These are phyloP conservation scores for Scyliorhinus canicula DNA, from an alignment of 2,797 vertebrate genomes.

Conservation along the genomic window DNA sequence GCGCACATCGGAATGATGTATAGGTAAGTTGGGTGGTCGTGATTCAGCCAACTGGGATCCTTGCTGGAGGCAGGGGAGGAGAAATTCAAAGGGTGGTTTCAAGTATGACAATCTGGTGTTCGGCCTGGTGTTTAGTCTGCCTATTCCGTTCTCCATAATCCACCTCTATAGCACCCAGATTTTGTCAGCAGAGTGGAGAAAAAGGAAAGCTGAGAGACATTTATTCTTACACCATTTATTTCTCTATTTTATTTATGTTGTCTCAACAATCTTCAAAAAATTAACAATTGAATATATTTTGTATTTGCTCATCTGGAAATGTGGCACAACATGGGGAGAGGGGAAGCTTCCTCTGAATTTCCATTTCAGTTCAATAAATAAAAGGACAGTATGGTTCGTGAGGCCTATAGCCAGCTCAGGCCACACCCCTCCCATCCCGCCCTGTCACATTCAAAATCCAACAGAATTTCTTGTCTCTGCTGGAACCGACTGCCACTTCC, in stretches of 20 bases:
- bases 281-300: not conserved
- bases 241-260: too few species aligned
- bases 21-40: not conserved
- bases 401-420: not conserved
- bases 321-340: too few species aligned
- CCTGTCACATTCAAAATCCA: not conserved
- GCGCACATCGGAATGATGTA: not conserved
- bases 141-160: not conserved
- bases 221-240: too few species aligned
- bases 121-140: too few species aligned
- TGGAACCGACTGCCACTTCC: not conserved
- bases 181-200: not conserved
- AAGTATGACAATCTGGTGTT: not conserved
- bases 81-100: not conserved
- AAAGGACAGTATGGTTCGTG: not conserved
- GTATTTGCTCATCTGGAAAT: not conserved
- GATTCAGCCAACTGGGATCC: not conserved
- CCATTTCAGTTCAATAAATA: not conserved
- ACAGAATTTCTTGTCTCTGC: not conserved
- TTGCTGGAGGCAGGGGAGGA: not conserved
- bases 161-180: not conserved
- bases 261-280: not conserved
- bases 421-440: too few species aligned
- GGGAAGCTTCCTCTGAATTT: not conserved
- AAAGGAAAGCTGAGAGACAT: too few species aligned